Base-by-base conservation (phyloP, 2,797 vertebrate species). In the Hoplostethus mediterraneus region DNA sequence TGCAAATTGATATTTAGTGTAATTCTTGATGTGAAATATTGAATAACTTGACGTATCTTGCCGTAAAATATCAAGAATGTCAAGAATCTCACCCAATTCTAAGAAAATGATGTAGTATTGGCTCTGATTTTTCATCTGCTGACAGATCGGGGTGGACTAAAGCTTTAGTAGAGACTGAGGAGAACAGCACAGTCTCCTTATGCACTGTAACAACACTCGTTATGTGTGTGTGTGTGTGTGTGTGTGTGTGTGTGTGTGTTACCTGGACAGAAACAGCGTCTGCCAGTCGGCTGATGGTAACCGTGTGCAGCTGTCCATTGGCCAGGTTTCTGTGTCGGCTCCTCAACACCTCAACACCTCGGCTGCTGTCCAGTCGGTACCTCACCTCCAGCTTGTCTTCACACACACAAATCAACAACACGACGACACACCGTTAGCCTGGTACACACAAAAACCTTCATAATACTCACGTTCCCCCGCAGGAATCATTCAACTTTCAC, bases 341-440 rank as follows among this genome's bases (percentile, higher is more conserved):
- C 69, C 66, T 92, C 73, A 97, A 89, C 49, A 92, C 85, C 73
- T 97, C 96, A 8, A 93, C 93, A 3, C 95, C 94, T 83, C 92
- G 92, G 86, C 94, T 92, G 73, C 88, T 90, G 49, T 96, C 95
- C 68, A 98, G 89, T 65, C 94, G 96, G 91, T 98, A 98, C 30
- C 95, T 95, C 70, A 98, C 92, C 80, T 98, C 97, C 87, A 99
- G 92, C 87, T 94, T 95, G 87, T 97, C 97, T 95, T 73, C 16
- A 36, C 45, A 25, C 16, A 36, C 55, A 62, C 36, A 63, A 47
- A 75, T 38, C 73, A 28, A 40, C 73, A 28, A 40, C 17, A 60
- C 17, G 33, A 67, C 28, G 57, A 2, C 28, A 52, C 28, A 51
- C 12, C 8, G 6, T 1, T 55, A 21, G 5, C n/a, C 25, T 45